Percentiles rank a stretch among this genome's conserved stretches.
Conservation (phyloP, 2,797 vertebrate genomes). For the Cryptoprocta ferox region DNA sequence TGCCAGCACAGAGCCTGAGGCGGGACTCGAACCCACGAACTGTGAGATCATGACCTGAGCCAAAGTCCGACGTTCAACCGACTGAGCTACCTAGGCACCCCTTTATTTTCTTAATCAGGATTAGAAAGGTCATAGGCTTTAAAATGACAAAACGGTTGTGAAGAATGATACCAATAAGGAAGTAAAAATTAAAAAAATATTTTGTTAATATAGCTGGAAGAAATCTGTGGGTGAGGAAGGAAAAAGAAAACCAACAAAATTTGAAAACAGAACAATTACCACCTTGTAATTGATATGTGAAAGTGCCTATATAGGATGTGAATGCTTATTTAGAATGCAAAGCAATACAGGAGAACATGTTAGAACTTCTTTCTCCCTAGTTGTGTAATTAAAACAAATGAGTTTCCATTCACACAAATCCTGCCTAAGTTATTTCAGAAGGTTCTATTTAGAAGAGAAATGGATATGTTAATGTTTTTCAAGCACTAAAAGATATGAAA, state of each 20-base stretch:
- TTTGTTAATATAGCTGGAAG: not conserved
- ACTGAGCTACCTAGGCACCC: no score
- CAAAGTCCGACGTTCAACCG: no score
- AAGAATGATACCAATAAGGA: not conserved
- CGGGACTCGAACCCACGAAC: no score
- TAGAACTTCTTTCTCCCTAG: conserved; percentile 46
- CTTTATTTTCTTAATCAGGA: conserved; percentile 43
- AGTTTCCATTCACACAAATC: conserved; percentile 67
- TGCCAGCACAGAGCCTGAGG: no score
- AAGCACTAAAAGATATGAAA: conserved; percentile 54
- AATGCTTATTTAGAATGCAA: conserved; percentile 49
- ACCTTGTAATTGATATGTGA: conserved; percentile 51
- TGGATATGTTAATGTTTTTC: conserved; percentile 50
- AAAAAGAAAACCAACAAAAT: conserved; percentile 20
- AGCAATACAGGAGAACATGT: conserved; percentile 45
- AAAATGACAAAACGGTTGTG: not conserved
- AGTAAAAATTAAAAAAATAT: conserved; percentile 8
- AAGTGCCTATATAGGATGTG: not conserved
- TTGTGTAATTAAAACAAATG: conserved; percentile 73
- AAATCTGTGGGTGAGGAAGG: not conserved
- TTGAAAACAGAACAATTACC: conserved; percentile 59
- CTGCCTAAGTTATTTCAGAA: conserved; percentile 71
- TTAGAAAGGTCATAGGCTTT: not conserved
- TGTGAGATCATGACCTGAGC: no score
- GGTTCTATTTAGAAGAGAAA: conserved; percentile 68